Conservation (phyloP, 1,140 invertebrate genomes). For the Zelostemma sp. region DNA sequence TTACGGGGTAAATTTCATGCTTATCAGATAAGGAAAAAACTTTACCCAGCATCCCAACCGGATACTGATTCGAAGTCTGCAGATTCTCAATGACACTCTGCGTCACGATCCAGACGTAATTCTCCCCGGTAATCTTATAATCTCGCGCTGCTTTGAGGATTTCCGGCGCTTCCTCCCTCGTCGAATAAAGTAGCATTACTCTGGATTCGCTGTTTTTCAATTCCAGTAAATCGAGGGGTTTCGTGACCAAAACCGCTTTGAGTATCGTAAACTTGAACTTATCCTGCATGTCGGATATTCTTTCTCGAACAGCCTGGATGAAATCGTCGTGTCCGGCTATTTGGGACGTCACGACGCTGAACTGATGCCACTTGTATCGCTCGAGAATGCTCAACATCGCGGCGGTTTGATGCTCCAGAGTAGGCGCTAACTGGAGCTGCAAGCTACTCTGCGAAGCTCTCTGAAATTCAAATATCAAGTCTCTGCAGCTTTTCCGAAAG, state of each 20-base stretch:
- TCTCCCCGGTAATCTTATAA: slow-evolving; percentile 90
- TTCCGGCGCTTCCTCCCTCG: slow-evolving; percentile 85
- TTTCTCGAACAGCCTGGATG: slow-evolving; percentile 89
- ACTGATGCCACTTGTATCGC: slow-evolving; percentile 96
- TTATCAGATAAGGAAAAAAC: too few species aligned
- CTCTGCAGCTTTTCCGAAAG: too few species aligned
- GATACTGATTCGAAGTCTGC: slow-evolving; percentile 85
- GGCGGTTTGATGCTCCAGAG: slow-evolving; percentile 92
- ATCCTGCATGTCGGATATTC: slow-evolving; percentile 85
- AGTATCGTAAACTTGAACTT: slow-evolving; percentile 92
- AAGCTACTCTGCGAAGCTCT: slow-evolving; percentile 86
- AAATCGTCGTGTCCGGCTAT: slow-evolving; percentile 96
- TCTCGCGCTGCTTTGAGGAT: slow-evolving; percentile 86
- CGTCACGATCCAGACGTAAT: slow-evolving; percentile 98
- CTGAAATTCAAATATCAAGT: too few species aligned
- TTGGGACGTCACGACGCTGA: slow-evolving; percentile 92
- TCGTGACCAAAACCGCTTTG: slow-evolving; percentile 84
- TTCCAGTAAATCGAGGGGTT: slow-evolving; percentile 77
- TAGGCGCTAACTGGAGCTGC: slow-evolving; percentile 92
- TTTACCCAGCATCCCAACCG: slow-evolving; percentile 93
- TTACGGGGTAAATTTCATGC: too few species aligned
- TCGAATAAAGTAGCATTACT: slow-evolving; percentile 94
- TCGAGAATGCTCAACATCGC: slow-evolving; percentile 94
- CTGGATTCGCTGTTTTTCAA: slow-evolving; percentile 92
- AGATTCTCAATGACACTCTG: slow-evolving; percentile 89